These are phyloP conservation scores for Phoxinus phoxinus DNA, from an alignment of 2,113 vertebrate species.

Conservation along the genomic window DNA sequence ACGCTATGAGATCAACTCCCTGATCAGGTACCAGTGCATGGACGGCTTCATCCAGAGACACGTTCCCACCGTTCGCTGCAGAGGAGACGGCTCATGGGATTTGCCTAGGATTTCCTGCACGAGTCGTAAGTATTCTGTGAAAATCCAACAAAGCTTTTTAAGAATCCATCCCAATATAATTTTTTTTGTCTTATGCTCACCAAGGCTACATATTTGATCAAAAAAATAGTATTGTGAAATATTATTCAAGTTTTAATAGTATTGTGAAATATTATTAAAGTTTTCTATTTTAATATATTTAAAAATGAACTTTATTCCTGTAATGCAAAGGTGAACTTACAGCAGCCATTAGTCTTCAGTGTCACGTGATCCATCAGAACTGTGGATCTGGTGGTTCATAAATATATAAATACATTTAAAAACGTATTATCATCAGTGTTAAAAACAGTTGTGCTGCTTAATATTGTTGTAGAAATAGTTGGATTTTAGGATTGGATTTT, in stretches of 20 bases:
- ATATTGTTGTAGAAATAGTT: background rate
- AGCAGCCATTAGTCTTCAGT: background rate
- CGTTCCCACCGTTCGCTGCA: slow-evolving; percentile 91
- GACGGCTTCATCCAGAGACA: slow-evolving; percentile 95
- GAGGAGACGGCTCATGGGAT: slow-evolving; percentile 91
- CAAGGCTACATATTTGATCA: too few relatives aligned
- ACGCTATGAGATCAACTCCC: slow-evolving; percentile 93
- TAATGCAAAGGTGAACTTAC: background rate
- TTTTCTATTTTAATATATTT: background rate
- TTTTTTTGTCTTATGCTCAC: too few relatives aligned
- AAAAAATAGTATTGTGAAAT: too few relatives aligned
- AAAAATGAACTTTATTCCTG: background rate
- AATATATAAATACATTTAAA: background rate
- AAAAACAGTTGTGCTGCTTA: background rate
- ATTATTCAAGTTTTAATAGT: too few relatives aligned
- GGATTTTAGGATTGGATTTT: too few relatives aligned
- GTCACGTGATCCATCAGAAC: background rate
- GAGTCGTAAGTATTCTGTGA: slow-evolving; percentile 85
- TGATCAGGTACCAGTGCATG: slow-evolving; percentile 94
- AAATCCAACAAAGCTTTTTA: background rate
- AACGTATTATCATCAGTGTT: background rate
- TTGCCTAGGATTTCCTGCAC: slow-evolving; percentile 93
- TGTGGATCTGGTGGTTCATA: background rate
- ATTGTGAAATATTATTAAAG: too few relatives aligned
- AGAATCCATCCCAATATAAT: background rate